Evolutionary conservation across 2,888 invertebrate species (phyloP).

Genomic region (Lasioglossum vierecki): DNA sequence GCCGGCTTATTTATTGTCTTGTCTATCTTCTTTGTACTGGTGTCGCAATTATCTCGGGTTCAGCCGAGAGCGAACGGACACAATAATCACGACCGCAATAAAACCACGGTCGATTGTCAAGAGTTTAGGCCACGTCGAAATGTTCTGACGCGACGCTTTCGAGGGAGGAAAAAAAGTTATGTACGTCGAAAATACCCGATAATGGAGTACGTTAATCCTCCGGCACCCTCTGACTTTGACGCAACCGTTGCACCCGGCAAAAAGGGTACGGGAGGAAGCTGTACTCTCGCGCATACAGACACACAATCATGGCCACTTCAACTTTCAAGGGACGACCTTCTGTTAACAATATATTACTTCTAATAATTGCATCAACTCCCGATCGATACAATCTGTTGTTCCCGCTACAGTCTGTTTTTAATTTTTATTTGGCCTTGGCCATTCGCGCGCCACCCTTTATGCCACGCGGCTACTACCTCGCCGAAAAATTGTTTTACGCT

Average conservation of each 20-base stretch:
- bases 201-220: constrained; percentile 21
- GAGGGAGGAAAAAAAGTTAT: constrained; percentile 26
- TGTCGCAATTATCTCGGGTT: constrained; percentile 38
- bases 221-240: constrained; percentile 26
- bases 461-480: neutral
- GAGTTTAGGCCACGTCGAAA: constrained; percentile 27
- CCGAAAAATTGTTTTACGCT: neutral
- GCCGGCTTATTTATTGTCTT: neutral
- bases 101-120: constrained; percentile 37
- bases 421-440: neutral
- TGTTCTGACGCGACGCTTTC: constrained; percentile 33
- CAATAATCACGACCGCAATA: constrained; percentile 35
- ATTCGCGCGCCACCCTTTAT: neutral
- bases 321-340: constrained; percentile 1
- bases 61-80: constrained; percentile 32
- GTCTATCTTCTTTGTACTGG: neutral
- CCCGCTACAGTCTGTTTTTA: neutral
- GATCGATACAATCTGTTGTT: constrained; percentile 22
- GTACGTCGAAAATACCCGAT: constrained; percentile 39
- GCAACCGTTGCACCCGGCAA: neutral
- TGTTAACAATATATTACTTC: neutral
- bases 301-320: neutral
- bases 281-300: neutral
- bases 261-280: neutral
- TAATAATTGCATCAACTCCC: neutral